Evolutionary conservation across 2,888 invertebrate species (phyloP).

Genomic region (Xanthorhoe spadicearia): DNA sequence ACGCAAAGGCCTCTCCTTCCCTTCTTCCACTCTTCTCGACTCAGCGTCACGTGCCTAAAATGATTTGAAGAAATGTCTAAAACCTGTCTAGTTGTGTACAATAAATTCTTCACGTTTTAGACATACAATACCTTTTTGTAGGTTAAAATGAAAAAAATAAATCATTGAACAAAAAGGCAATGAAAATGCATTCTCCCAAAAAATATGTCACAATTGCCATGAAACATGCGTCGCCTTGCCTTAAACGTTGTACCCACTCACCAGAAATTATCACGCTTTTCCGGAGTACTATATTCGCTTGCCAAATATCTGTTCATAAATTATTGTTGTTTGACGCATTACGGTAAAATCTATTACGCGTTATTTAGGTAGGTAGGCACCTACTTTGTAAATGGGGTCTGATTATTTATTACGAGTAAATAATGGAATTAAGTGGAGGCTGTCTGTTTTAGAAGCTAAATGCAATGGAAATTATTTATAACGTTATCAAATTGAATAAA

Average conservation of each 20-base stretch:
- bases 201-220: conserved; percentile 43
- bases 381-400: conserved; percentile 49
- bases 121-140: no score
- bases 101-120: no score
- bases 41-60: no score
- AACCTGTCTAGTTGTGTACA: no score
- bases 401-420: conserved; percentile 45
- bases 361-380: conserved; percentile 53
- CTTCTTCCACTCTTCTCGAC: no score
- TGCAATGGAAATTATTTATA: background rate
- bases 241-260: conserved; percentile 59
- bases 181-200: conserved; percentile 12
- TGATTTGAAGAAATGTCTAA: no score
- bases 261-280: conserved; percentile 74
- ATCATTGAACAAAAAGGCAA: background rate
- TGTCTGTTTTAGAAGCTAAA: background rate
- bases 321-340: conserved; percentile 79
- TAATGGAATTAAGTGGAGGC: conserved; percentile 19
- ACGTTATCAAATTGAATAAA: no score
- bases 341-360: conserved; percentile 75
- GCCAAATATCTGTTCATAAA: conserved; percentile 79
- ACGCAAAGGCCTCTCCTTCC: no score
- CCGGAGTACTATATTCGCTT: conserved; percentile 65
- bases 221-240: conserved; percentile 55
- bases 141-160: background rate